Percentiles rank a stretch among this genome's conserved stretches.
These are phyloP conservation scores for Cryptocephalus primarius DNA, from an alignment of 2,888 invertebrate species.

Conservation along the genomic window DNA sequence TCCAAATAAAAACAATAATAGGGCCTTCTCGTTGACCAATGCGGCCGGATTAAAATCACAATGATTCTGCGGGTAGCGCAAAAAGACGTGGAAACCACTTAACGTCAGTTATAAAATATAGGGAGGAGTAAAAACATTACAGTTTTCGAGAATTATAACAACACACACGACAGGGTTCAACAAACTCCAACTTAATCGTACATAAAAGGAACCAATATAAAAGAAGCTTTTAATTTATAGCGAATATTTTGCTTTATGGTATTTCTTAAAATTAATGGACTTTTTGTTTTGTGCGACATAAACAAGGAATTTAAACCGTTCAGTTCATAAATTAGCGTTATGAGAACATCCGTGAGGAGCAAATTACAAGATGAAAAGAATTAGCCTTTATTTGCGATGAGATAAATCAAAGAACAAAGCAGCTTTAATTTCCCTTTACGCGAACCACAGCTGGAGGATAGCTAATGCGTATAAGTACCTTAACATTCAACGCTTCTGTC, in stretches of 20 bases:
- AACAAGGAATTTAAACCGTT: neutral
- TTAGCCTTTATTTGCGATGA: neutral
- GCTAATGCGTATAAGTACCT: neutral
- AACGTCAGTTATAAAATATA: conserved; percentile 21
- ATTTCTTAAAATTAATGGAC: neutral
- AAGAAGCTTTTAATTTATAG: neutral
- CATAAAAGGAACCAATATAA: neutral
- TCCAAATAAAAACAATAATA: conserved; percentile 10
- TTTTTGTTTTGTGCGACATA: neutral
- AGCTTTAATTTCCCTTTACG: neutral
- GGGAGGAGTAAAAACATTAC: conserved; percentile 17
- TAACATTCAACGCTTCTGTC: neutral
- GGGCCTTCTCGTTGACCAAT: conserved; percentile 5
- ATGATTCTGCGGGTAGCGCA: conserved; percentile 13
- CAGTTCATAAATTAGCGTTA: neutral
- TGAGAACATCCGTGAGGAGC: neutral
- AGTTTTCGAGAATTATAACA: conserved; percentile 15
- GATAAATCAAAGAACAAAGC: too few species aligned
- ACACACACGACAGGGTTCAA: conserved; percentile 2
- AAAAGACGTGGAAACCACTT: conserved; percentile 18
- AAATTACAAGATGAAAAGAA: neutral
- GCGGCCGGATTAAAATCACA: conserved; percentile 7
- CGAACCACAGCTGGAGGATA: neutral
- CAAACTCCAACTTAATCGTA: neutral
- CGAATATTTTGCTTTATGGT: neutral